Conservation (phyloP, 2,113 vertebrate genomes). For the Colius striatus region DNA sequence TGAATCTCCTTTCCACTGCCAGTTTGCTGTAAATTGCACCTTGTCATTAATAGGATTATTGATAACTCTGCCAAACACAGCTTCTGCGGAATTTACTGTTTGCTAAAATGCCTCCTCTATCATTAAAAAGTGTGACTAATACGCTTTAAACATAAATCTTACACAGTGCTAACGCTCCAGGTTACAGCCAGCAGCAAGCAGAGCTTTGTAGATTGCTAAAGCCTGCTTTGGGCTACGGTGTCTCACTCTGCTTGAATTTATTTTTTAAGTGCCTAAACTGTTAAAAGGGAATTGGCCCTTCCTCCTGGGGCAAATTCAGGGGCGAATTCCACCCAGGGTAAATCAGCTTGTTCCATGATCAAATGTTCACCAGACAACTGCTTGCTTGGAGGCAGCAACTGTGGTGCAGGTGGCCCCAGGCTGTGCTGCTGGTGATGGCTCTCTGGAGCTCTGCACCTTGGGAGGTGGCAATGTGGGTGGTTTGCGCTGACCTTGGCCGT, state of each 20-base stretch:
- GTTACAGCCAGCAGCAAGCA: background rate
- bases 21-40: slow-evolving; percentile 58
- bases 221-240: background rate
- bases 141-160: slow-evolving; percentile 38
- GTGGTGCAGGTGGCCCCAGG: background rate
- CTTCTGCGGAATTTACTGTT: slow-evolving; percentile 42
- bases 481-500: background rate
- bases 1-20: slow-evolving; percentile 45
- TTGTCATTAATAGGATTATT: slow-evolving; percentile 63
- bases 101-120: slow-evolving; percentile 4
- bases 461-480: background rate
- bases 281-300: background rate
- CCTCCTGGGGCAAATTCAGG: background rate
- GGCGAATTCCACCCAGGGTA: background rate
- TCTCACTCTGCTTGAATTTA: background rate
- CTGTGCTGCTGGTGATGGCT: background rate
- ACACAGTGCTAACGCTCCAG: background rate
- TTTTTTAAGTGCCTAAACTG: background rate
- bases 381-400: background rate
- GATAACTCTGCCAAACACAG: slow-evolving; percentile 43
- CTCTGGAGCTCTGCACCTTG: background rate
- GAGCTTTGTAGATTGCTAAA: background rate
- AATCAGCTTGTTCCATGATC: fast-evolving
- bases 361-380: background rate
- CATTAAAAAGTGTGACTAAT: slow-evolving; percentile 25